Conservation (phyloP, 2,113 vertebrate genomes). For the Salvator merianae region DNA sequence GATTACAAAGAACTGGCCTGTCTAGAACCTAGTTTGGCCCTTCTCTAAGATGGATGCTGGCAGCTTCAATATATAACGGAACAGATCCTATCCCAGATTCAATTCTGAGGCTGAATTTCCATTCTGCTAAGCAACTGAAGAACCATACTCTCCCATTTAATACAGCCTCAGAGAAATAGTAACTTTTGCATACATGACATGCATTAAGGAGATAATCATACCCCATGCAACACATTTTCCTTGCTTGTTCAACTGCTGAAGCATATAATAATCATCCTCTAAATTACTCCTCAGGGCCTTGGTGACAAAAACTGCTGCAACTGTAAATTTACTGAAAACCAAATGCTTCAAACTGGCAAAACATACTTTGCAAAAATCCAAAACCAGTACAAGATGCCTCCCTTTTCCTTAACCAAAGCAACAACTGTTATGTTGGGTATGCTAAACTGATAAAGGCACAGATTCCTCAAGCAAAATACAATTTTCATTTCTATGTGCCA, state of each 20-base stretch:
- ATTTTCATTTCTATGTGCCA: neutral
- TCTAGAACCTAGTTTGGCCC: too few relatives aligned
- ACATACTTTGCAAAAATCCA: neutral
- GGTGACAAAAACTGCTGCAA: neutral
- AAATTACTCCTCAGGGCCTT: neutral
- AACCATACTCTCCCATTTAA: neutral
- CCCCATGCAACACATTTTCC: neutral
- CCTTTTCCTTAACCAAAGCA: neutral
- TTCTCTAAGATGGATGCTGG: too few relatives aligned
- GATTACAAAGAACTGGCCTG: too few relatives aligned
- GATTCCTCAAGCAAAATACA: neutral
- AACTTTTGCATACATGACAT: neutral
- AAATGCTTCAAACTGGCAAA: neutral
- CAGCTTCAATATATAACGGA: too few relatives aligned
- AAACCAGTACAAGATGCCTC: neutral
- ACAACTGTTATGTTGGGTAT: neutral
- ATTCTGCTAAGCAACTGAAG: too few relatives aligned
- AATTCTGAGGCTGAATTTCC: too few relatives aligned
- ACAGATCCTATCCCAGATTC: too few relatives aligned
- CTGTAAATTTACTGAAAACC: neutral
- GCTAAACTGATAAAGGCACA: neutral
- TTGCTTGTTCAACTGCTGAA: neutral
- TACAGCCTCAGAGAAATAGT: neutral
- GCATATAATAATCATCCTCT: accelerated
- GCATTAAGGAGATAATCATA: neutral